Evolutionary conservation across 2,113 vertebrate genomes (phyloP), one percentile per base, ranked within the genome.

Genomic region (Hemiscyllium ocellatum): DNA sequence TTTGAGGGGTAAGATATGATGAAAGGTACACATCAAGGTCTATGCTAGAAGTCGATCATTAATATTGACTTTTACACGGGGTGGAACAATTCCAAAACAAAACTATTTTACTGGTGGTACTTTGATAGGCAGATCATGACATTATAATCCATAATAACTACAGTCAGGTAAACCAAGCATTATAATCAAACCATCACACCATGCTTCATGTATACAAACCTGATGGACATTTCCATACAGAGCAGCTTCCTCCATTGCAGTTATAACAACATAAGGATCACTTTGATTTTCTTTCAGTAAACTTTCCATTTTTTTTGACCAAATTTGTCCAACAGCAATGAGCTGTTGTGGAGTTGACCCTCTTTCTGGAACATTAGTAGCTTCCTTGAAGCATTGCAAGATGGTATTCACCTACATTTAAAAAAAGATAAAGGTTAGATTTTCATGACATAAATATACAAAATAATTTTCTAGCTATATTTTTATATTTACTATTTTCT

Each of bases 161-260:
- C 56, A 66, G 61, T 93, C 56, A 93, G 33, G 52, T 90, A 37
- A 94, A 26, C n/a, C 42, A 22, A 69, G 94, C 69, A 90, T 90
- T 5, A 90, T 7, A 26, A 90, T 61, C 29, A 72, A 95, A 95
- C 26, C 7, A 94, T 68, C 19, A 47, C 7, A 68, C 80, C 65
- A 65, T 10, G 15, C 50, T n/a, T 22, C 56, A 26, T 22, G 15
- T 13, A 26, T 8, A 96, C 97, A 80, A 78, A 99, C 99, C 99
- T 99, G 99, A 0, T 98, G 98, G 80, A 99, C 98, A 0, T 97
- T 97, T 29, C 98, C 98, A 0, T 98, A 99, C 65, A 99, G 97
- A 0, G 98, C 98, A 15, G 98, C 98, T 96, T 99, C 99, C 95
- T 98, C 98, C 0, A 97, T 69, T 86, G 97, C 96, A 0, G 98